Evolutionary conservation across 2,797 vertebrate species (phyloP).

Genomic region (Cichlasoma orientale): DNA sequence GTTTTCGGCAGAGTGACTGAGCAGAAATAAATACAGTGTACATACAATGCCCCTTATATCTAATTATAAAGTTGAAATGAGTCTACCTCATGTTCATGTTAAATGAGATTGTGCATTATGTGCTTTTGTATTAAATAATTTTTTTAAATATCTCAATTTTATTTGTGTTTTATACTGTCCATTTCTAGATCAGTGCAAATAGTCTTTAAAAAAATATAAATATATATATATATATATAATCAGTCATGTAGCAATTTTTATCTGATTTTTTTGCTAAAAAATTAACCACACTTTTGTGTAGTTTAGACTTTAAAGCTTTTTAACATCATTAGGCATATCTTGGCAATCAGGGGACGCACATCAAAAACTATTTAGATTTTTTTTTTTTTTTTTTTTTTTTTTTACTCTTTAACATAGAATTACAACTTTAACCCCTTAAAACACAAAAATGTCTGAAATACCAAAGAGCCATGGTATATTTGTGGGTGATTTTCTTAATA

Average conservation of each 20-base stretch:
- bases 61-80: constrained; percentile 22
- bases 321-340: neutral
- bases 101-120: constrained; percentile 17
- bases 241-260: no score
- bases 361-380: neutral
- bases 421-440: neutral
- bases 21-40: neutral
- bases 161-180: neutral
- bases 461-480: neutral
- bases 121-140: constrained; percentile 49
- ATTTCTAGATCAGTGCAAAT: neutral
- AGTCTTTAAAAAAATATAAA: no score
- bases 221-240: no score
- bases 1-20: neutral
- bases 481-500: neutral
- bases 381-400: neutral
- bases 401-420: no score
- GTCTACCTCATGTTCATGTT: constrained; percentile 49
- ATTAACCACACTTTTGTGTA: no score
- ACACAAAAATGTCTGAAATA: neutral
- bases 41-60: constrained; percentile 53
- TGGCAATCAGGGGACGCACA: neutral
- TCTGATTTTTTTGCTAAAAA: no score
- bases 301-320: neutral
- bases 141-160: neutral